Conservation (phyloP, 2,888 invertebrate genomes). For the Clitarchus hookeri region DNA sequence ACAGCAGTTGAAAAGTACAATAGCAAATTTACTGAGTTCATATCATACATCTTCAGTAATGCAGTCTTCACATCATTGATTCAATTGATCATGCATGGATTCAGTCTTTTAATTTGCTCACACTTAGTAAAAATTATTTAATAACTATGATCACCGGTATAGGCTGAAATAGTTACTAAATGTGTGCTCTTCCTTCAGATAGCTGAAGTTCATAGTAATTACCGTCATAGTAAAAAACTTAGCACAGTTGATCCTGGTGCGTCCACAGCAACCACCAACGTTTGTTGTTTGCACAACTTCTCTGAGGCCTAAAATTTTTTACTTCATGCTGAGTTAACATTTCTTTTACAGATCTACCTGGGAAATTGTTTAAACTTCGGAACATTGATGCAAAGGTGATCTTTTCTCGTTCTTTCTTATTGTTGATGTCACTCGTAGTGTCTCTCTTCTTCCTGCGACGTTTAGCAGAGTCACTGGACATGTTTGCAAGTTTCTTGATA, state of each 20-base stretch:
- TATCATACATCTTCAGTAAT: not conserved
- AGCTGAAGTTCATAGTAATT: not conserved
- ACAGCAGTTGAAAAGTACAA: conserved; percentile 16
- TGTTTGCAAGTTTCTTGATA: conserved; percentile 65
- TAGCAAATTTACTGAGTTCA: not conserved
- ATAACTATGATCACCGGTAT: not conserved
- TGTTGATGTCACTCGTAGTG: not conserved
- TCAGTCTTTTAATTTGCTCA: not conserved
- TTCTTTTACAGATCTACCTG: conserved; percentile 33
- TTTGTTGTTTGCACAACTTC: conserved; percentile 37
- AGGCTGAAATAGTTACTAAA: not conserved
- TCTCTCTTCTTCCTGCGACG: conserved; percentile 35
- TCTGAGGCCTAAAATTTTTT: conserved; percentile 3
- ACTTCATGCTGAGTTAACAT: conserved; percentile 17
- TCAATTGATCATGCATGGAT: not conserved
- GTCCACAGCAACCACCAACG: conserved; percentile 42
- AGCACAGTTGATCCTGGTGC: conserved; percentile 37
- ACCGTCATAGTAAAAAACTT: conserved; percentile 1
- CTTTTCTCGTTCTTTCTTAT: not conserved
- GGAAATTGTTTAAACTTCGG: conserved; percentile 26
- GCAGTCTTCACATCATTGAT: conserved; percentile 1
- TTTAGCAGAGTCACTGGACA: conserved; percentile 35
- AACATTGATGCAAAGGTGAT: conserved; percentile 20
- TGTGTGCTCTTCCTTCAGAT: not conserved
- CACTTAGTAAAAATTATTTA: not conserved